These are phyloP conservation scores for Paraescarpia echinospica DNA, from an alignment of 1,140 invertebrate species.

Conservation along the genomic window DNA sequence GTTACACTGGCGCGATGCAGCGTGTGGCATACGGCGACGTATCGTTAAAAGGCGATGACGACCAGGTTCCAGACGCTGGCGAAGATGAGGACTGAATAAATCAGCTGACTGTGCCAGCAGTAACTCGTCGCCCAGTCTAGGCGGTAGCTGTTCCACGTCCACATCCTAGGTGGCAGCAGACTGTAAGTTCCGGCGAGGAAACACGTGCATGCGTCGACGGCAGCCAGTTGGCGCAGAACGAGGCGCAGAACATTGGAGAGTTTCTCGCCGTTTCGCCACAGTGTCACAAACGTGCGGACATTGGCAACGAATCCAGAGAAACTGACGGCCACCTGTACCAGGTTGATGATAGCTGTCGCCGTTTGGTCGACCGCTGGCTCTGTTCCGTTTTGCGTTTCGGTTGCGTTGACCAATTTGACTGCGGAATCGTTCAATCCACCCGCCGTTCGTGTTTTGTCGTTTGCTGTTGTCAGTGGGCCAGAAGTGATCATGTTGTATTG, in stretches of 20 bases:
- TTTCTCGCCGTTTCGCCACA: background rate
- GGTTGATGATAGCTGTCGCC: background rate
- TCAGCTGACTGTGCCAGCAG: background rate
- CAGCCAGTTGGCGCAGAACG: background rate
- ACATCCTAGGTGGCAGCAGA: background rate
- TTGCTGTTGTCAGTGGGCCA: background rate
- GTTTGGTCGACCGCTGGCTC: background rate
- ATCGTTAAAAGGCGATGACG: background rate
- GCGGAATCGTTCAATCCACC: background rate
- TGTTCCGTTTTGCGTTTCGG: background rate
- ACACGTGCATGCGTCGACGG: background rate
- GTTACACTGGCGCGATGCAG: background rate
- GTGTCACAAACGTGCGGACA: background rate
- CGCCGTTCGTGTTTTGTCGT: background rate
- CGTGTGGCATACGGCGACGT: background rate
- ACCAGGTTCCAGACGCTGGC: background rate
- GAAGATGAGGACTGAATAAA: background rate
- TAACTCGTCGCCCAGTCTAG: background rate
- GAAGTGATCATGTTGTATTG: background rate
- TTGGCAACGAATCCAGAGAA: background rate
- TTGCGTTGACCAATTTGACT: background rate
- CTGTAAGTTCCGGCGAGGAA: background rate
- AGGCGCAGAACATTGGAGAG: background rate
- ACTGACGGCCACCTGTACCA: background rate
- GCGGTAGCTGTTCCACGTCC: background rate